Evolutionary conservation across 2,113 vertebrate genomes (phyloP).

Genomic region (Tragelaphus buxtoni): DNA sequence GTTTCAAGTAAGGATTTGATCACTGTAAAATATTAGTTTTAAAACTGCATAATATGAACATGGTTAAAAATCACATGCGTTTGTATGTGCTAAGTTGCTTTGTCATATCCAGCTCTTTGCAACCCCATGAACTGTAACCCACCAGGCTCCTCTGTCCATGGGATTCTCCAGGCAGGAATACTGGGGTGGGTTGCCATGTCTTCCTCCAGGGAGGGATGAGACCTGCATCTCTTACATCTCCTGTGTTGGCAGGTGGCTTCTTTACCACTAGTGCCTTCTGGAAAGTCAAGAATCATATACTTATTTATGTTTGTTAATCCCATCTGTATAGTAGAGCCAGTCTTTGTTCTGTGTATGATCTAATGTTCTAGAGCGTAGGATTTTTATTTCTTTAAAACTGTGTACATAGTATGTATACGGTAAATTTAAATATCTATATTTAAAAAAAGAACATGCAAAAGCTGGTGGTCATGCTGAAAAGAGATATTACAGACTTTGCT

Average conservation of each 20-base stretch:
- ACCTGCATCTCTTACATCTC: fast-evolving
- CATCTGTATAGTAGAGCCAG: background rate
- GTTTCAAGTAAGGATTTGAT: background rate
- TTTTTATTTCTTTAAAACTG: background rate
- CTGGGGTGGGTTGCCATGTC: background rate
- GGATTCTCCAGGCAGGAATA: background rate
- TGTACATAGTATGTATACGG: fast-evolving
- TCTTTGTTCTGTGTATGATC: background rate
- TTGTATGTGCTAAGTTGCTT: background rate
- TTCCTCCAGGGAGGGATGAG: background rate
- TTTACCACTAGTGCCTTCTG: background rate
- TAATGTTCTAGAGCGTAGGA: background rate
- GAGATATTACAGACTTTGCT: background rate
- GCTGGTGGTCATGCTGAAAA: background rate
- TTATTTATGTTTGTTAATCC: background rate
- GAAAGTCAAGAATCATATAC: fast-evolving
- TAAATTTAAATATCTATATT: background rate
- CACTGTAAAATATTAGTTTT: background rate
- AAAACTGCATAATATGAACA: background rate
- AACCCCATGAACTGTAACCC: fast-evolving
- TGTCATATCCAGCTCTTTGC: background rate
- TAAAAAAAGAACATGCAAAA: background rate
- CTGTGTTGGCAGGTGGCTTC: fast-evolving
- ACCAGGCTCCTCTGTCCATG: background rate
- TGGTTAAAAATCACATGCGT: background rate